A percentile compares a stretch with the other conserved stretches of the same genome.
phyloP scores from a whole-genome alignment of 2,113 vertebrate species.

The Hyperopisus bebe region DNA sequence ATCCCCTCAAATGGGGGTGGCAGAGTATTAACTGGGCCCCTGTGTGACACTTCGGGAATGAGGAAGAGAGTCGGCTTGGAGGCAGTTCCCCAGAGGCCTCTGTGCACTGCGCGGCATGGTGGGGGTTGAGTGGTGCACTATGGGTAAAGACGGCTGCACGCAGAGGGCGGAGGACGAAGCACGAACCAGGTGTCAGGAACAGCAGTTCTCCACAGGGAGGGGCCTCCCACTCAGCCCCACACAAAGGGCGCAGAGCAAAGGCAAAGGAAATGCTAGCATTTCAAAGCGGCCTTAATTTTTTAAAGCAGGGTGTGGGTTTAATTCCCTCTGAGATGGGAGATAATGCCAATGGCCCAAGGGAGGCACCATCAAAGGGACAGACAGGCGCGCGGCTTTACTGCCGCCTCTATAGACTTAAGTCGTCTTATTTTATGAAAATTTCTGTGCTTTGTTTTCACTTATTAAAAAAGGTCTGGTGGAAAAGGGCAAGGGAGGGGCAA shows the following conservation, averaged over 20 bases:
- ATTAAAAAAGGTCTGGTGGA: neutral
- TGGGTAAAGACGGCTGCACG: neutral
- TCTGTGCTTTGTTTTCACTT: conserved; percentile 7
- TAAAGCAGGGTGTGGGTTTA: conserved; percentile 31
- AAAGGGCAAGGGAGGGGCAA: neutral
- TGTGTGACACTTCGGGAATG: neutral
- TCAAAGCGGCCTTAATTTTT: conserved; percentile 9
- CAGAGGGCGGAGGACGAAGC: neutral
- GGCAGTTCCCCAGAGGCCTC: neutral
- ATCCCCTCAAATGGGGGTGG: neutral
- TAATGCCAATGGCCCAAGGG: conserved; percentile 34
- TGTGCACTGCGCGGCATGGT: neutral
- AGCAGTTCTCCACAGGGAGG: neutral
- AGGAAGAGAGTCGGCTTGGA: neutral
- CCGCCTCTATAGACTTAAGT: conserved; percentile 33
- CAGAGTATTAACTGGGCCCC: neutral
- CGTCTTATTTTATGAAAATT: neutral
- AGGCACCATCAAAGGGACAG: conserved; percentile 44
- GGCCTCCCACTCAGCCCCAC: neutral
- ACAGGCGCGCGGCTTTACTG: conserved; percentile 41
- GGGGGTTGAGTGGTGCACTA: neutral
- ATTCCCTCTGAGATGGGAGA: conserved; percentile 33
- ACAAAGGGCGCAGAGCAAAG: neutral
- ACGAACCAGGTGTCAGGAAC: neutral
- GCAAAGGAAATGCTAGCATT: neutral